phyloP scores from a whole-genome alignment of 2,113 vertebrate species.

The Dissostichus mawsoni region DNA sequence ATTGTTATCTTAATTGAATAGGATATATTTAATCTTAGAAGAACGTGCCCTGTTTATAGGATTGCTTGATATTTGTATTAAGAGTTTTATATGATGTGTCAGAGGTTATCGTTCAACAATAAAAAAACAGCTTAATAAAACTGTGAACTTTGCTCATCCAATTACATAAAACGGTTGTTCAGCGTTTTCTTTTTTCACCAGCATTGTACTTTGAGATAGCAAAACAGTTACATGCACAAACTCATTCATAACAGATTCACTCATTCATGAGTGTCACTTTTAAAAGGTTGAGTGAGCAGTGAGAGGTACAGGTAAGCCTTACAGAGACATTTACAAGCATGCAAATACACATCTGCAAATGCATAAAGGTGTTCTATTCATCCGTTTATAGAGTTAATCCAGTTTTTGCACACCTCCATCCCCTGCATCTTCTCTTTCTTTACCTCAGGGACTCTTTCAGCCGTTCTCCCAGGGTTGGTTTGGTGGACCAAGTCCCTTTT shows the following conservation, averaged over 20 bases:
- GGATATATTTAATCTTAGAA: neutral
- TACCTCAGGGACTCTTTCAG: slow-evolving; percentile 66
- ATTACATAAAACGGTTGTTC: neutral
- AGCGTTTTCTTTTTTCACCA: neutral
- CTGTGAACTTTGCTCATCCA: slow-evolving; percentile 22
- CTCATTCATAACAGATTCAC: neutral
- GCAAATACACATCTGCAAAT: neutral
- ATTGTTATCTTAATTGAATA: neutral
- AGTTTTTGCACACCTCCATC: neutral
- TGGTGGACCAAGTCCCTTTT: slow-evolving; percentile 54
- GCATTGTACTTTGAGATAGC: neutral
- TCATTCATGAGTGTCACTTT: neutral
- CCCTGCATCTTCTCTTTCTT: slow-evolving; percentile 44
- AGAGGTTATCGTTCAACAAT: neutral
- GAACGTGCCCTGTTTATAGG: neutral
- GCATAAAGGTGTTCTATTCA: neutral
- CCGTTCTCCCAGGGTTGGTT: slow-evolving; percentile 54
- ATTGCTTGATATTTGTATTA: neutral
- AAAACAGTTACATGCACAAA: neutral
- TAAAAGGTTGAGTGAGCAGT: neutral
- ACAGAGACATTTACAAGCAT: neutral
- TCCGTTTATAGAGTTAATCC: neutral
- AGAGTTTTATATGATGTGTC: neutral
- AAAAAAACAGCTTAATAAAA: neutral
- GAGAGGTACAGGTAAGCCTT: neutral